Percentiles rank a stretch among this genome's conserved stretches.
Conservation (phyloP, 2,113 vertebrate genomes). For the Passer montanus region DNA sequence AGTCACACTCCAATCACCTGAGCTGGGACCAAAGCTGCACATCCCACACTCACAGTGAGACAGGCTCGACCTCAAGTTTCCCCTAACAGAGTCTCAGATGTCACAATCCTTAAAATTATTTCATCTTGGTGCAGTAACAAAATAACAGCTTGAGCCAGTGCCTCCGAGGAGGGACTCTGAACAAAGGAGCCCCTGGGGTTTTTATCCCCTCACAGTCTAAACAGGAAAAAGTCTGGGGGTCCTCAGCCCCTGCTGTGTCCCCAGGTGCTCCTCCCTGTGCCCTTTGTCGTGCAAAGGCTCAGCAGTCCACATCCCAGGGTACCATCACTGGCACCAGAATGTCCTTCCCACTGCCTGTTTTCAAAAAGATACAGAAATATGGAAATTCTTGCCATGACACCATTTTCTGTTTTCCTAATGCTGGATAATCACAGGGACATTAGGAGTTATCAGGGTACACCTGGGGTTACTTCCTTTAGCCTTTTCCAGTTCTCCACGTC, state of each 20-base stretch:
- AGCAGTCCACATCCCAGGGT: not conserved
- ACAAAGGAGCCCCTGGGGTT: not conserved
- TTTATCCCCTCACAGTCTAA: not conserved
- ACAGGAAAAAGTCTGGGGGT: not conserved
- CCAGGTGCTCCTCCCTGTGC: not conserved
- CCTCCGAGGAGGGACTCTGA: accelerated
- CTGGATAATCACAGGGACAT: not conserved
- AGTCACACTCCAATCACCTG: not conserved
- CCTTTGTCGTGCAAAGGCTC: not conserved
- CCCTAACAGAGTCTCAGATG: not conserved
- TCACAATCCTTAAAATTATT: not conserved
- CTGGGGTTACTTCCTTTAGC: not conserved
- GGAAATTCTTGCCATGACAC: not conserved
- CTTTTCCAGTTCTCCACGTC: not conserved
- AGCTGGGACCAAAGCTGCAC: not conserved
- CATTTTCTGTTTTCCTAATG: not conserved
- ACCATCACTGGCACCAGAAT: accelerated
- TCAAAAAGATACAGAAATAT: accelerated
- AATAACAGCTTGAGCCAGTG: not conserved
- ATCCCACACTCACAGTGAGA: not conserved
- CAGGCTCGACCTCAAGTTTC: accelerated
- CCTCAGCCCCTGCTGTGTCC: not conserved
- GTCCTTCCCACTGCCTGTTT: not conserved
- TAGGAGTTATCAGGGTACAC: not conserved
- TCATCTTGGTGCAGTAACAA: not conserved